Base-by-base conservation (phyloP, 2,888 invertebrate genomes). In the Sericinus montela region DNA sequence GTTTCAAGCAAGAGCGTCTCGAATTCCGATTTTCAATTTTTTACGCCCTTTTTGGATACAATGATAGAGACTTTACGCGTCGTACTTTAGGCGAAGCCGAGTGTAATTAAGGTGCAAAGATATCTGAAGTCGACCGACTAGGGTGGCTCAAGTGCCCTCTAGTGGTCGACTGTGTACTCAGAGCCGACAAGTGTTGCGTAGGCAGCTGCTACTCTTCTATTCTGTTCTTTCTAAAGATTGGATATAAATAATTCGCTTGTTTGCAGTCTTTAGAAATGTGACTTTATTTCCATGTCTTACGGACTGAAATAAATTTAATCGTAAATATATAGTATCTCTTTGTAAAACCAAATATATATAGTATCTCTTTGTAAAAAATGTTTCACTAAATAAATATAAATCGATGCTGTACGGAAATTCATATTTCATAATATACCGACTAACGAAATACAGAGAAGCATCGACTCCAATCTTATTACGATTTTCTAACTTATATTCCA, bases 101-200 rank as follows among this genome's bases (percentile, higher is more conserved):
- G 80, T 78, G 82, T 85, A 86, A 87, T 88, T 87, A 88, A 86
- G 83, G 87, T 83, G 85, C 80, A 85, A 86, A 84, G 87, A 86
- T 87, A 85, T 77, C 83, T 81, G 72, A 81, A 83, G 83, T 79
- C 81, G 77, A 72, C 73, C 69, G 71, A 69, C 71, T 72, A 65
- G 76, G 80, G 67, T 56, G 64, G 42, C 70, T 78, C 60, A 62
- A 87, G 87, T 52, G 72, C 75, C 65, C 85, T 82, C 69, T 67
- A 75, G 69, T 72, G 83, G 83, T 75, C 75, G 75, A 62, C 72
- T 72, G 75, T 75, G 76, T 80, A 75, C 87, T 86, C 75, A 72
- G 71, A 75, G 69, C 70, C 74, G 69, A 72, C 69, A 78, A 86
- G 83, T 77, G 80, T 79, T 81, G 79, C 85, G 81, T 83, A 76